phyloP scores from a whole-genome alignment of 2,888 invertebrate genomes.

The Dicranocentrus wangi region DNA sequence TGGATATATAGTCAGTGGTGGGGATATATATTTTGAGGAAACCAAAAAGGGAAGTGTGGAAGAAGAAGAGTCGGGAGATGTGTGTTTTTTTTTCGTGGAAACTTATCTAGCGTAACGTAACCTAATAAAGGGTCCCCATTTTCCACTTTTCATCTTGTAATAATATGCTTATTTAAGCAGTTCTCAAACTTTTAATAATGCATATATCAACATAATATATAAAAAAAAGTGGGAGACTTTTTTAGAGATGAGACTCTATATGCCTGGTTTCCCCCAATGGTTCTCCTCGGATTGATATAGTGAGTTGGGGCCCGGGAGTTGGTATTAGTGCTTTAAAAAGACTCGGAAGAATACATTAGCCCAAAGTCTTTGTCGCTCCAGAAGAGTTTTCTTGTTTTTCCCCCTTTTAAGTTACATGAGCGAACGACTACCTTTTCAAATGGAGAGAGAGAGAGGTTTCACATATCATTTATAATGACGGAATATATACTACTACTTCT shows the following conservation, averaged over 20 bases:
- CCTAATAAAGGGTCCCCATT: constrained; percentile 53
- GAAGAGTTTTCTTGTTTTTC: constrained; percentile 27
- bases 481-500: background rate
- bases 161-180: constrained; percentile 63
- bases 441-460: background rate
- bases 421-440: background rate
- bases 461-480: too few species aligned
- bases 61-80: background rate
- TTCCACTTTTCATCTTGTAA: constrained; percentile 61
- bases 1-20: too few species aligned
- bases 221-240: too few species aligned
- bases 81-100: constrained; percentile 28
- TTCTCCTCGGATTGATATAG: background rate
- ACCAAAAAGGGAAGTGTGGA: constrained; percentile 14
- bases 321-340: constrained; percentile 42
- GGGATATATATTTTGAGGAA: too few species aligned
- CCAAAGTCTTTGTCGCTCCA: constrained; percentile 16
- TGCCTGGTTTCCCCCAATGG: background rate
- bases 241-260: too few species aligned
- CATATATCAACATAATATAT: constrained; percentile 57
- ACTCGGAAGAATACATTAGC: constrained; percentile 47
- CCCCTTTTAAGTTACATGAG: constrained; percentile 25
- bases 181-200: constrained; percentile 55
- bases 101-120: constrained; percentile 61
- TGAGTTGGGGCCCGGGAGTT: background rate